Conservation (phyloP, 2,888 invertebrate species). For the Carcina quercana region DNA sequence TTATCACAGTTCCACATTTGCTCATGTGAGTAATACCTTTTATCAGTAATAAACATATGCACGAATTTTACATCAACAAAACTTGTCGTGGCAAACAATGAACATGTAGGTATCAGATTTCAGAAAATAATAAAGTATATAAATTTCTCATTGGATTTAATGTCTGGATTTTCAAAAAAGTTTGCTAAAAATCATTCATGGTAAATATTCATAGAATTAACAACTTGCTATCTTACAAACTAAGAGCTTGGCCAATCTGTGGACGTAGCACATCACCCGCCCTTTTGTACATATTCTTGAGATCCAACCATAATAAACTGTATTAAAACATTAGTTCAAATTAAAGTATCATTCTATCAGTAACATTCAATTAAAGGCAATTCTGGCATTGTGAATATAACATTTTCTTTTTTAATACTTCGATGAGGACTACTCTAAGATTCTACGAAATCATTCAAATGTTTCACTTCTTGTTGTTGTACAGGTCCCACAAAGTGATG, state of each 20-base stretch:
- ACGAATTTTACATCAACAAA: neutral
- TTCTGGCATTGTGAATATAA: slow-evolving; percentile 30
- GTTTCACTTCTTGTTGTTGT: slow-evolving; percentile 69
- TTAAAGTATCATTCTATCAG: slow-evolving; percentile 21
- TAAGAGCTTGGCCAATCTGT: slow-evolving; percentile 42
- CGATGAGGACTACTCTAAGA: slow-evolving; percentile 13
- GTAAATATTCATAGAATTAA: slow-evolving; percentile 52
- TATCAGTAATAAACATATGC: neutral
- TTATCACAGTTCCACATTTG: neutral
- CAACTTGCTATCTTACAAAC: slow-evolving; percentile 44
- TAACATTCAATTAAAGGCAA: slow-evolving; percentile 37
- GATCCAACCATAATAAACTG: slow-evolving; percentile 41
- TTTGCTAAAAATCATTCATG: slow-evolving; percentile 43
- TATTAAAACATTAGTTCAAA: slow-evolving; percentile 29
- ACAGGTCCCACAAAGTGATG: slow-evolving; percentile 87
- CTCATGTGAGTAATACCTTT: neutral
- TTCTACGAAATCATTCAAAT: slow-evolving; percentile 18
- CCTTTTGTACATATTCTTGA: slow-evolving; percentile 46
- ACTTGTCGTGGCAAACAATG: neutral
- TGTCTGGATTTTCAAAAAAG: slow-evolving; percentile 44
- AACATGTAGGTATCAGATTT: neutral
- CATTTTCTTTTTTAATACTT: slow-evolving; percentile 16
- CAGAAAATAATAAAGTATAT: slow-evolving; percentile 15
- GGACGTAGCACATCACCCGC: slow-evolving; percentile 3
- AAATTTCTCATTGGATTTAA: slow-evolving; percentile 48